Conservation (phyloP, 2,797 vertebrate genomes). For the Orientallactaga sibirica region DNA sequence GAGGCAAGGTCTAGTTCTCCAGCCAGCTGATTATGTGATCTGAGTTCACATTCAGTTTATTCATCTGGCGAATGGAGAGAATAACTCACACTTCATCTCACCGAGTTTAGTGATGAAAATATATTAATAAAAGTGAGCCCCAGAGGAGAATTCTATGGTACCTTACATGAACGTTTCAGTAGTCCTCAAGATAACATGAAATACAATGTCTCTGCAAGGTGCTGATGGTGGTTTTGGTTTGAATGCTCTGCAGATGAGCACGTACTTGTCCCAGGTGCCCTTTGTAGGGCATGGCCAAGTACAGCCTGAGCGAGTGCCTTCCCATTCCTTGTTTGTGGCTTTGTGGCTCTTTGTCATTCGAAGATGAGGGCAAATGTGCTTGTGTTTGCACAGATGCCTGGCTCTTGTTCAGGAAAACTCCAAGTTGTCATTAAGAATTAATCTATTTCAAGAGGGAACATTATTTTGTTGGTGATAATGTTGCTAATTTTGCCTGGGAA, state of each 20-base stretch:
- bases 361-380: slow-evolving; percentile 49
- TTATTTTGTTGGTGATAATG: slow-evolving; percentile 72
- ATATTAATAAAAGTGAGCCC: slow-evolving; percentile 21
- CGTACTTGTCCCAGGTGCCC: background rate
- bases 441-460: slow-evolving; percentile 67
- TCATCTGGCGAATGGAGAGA: slow-evolving; percentile 13
- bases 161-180: background rate
- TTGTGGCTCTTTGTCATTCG: background rate
- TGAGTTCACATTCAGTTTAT: background rate
- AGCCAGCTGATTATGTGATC: background rate
- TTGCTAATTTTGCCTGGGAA: slow-evolving; percentile 64
- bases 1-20: background rate
- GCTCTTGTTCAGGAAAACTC: slow-evolving; percentile 54
- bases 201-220: background rate
- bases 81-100: background rate
- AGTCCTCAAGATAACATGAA: background rate
- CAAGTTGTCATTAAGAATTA: slow-evolving; percentile 68
- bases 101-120: background rate
- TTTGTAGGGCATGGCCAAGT: background rate
- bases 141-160: background rate
- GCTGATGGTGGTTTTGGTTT: no score
- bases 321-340: background rate
- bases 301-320: background rate
- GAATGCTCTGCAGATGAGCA: background rate
- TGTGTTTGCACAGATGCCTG: slow-evolving; percentile 49